phyloP scores from a whole-genome alignment of 92 coral and sea anemone genomes.

The Meandrina meandrites region DNA sequence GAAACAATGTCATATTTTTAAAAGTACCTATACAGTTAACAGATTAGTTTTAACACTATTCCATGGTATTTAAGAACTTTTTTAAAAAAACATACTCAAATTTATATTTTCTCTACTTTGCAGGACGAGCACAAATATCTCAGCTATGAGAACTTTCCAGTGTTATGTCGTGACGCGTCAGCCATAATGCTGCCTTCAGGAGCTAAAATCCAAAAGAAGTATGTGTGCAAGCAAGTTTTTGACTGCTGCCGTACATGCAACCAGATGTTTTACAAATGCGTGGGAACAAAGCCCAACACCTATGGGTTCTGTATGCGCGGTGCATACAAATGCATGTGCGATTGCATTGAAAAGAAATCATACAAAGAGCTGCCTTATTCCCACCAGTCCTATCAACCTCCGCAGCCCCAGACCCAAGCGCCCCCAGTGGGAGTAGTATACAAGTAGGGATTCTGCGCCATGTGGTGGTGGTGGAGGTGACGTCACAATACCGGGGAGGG shows the following conservation, averaged over 20 bases:
- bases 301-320: constrained; percentile 25
- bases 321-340: constrained; percentile 28
- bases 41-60: too few relatives aligned
- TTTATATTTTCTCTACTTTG: background rate
- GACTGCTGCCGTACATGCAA: constrained; percentile 41
- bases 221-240: constrained; percentile 22
- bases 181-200: background rate
- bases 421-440: too few relatives aligned
- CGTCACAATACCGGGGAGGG: too few relatives aligned
- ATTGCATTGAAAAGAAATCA: constrained; percentile 7
- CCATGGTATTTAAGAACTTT: too few relatives aligned
- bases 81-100: background rate
- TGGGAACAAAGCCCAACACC: background rate
- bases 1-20: background rate
- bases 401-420: background rate
- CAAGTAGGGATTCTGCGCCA: too few relatives aligned
- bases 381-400: background rate
- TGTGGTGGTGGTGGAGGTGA: too few relatives aligned
- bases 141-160: constrained; percentile 24
- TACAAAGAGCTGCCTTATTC: constrained; percentile 7
- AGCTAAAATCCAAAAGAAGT: background rate
- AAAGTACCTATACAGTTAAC: too few relatives aligned
- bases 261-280: constrained; percentile 4
- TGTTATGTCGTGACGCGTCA: constrained; percentile 26
- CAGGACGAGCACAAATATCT: constrained; percentile 18